These are phyloP conservation scores for Chorisops tibialis DNA, from an alignment of 2,888 invertebrate species.

Conservation along the genomic window DNA sequence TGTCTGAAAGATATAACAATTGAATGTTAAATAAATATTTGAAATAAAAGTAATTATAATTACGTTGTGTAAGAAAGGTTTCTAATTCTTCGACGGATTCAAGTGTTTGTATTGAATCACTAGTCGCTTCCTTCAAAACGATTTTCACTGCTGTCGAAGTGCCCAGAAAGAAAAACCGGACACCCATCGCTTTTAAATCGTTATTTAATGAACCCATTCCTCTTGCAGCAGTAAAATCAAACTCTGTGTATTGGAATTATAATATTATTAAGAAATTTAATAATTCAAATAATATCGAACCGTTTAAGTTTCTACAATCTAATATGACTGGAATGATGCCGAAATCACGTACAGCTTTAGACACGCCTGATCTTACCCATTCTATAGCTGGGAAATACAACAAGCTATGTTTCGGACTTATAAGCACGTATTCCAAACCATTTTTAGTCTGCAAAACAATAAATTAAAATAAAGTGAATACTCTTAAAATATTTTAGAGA, in stretches of 20 bases:
- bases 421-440: constrained; percentile 69
- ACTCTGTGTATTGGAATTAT: constrained; percentile 54
- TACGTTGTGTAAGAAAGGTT: constrained; percentile 43
- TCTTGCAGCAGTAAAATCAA: constrained; percentile 84
- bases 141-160: constrained; percentile 44
- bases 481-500: no score
- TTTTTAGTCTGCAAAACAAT: constrained; percentile 57
- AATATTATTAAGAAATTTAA: constrained; percentile 1
- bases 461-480: constrained; percentile 22
- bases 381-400: constrained; percentile 81
- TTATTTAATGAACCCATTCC: constrained; percentile 74
- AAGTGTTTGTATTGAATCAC: constrained; percentile 42
- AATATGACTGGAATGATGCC: constrained; percentile 75
- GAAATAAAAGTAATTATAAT: constrained; percentile 27
- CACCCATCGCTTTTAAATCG: constrained; percentile 67
- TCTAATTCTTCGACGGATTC: constrained; percentile 46
- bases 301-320: constrained; percentile 75
- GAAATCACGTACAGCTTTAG: constrained; percentile 66
- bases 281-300: constrained; percentile 46
- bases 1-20: no score
- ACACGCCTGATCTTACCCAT: constrained; percentile 75
- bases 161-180: constrained; percentile 65
- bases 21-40: neutral
- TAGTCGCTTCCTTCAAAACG: constrained; percentile 47
- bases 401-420: constrained; percentile 74